phyloP scores from a whole-genome alignment of 2,888 invertebrate genomes.

The Alviniconcha strummeri region DNA sequence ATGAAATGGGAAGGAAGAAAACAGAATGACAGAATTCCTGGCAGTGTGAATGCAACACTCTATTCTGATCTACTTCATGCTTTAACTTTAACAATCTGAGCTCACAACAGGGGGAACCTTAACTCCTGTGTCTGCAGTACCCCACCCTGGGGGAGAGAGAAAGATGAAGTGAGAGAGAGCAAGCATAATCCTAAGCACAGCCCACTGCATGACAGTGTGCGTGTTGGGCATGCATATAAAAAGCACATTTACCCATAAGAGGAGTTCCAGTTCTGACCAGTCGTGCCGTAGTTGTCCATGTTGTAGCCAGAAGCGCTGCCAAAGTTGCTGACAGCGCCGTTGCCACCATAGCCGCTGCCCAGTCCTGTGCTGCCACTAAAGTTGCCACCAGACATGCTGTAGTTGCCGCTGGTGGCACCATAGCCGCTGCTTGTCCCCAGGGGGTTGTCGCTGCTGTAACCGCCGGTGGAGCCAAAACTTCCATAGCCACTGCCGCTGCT shows the following conservation, averaged over 20 bases:
- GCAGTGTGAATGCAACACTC: too few relatives aligned
- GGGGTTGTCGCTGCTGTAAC: not conserved
- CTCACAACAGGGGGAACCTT: not conserved
- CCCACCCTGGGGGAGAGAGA: not conserved
- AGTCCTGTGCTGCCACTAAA: not conserved
- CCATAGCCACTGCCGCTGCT: not conserved
- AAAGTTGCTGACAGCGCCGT: not conserved
- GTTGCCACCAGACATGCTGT: not conserved
- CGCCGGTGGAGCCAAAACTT: not conserved
- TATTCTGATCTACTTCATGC: too few relatives aligned
- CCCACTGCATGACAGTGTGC: too few relatives aligned
- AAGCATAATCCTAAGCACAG: too few relatives aligned
- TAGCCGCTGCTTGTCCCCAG: not conserved
- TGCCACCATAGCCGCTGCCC: not conserved
- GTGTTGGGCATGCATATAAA: too few relatives aligned
- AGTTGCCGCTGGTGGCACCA: not conserved
- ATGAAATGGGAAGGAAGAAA: too few relatives aligned
- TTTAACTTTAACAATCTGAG: too few relatives aligned
- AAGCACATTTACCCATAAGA: conserved; percentile 4
- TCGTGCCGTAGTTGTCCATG: not conserved
- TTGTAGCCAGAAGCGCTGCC: not conserved
- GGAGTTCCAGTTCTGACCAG: not conserved
- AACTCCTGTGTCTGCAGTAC: not conserved
- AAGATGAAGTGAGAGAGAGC: too few relatives aligned
- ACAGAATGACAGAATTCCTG: too few relatives aligned